Conservation (phyloP, 2,797 vertebrate species). For the Tinamus major region DNA sequence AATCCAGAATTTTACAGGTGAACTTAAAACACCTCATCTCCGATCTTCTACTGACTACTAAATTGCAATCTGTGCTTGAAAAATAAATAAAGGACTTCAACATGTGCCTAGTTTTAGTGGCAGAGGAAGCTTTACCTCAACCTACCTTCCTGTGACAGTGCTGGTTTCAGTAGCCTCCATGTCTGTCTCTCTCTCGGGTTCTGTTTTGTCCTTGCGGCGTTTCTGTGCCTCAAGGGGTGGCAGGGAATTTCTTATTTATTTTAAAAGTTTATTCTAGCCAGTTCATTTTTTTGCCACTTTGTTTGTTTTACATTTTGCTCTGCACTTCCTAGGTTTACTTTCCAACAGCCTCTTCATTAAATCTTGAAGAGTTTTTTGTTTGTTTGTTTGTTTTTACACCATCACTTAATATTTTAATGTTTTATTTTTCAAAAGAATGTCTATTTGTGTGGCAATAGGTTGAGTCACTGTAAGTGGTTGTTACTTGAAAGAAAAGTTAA, state of each 20-base stretch:
- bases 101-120: not conserved
- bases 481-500: not conserved
- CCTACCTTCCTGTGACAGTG: not conserved
- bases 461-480: not conserved
- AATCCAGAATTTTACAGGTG: not conserved
- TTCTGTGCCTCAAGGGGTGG: not conserved
- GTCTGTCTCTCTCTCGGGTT: not conserved
- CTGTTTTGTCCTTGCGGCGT: not conserved
- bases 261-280: not conserved
- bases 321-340: not conserved
- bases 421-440: not conserved
- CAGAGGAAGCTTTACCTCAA: not conserved
- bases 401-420: not conserved
- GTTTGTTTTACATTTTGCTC: not conserved
- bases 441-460: not conserved
- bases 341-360: not conserved
- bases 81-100: not conserved
- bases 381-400: not conserved
- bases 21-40: not conserved
- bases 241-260: not conserved
- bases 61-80: not conserved
- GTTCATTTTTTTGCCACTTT: not conserved
- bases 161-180: not conserved
- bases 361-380: not conserved
- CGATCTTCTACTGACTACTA: not conserved